These are phyloP conservation scores for Virgularia gustaviana DNA, from an alignment of 92 coral and sea anemone species.

Conservation along the genomic window DNA sequence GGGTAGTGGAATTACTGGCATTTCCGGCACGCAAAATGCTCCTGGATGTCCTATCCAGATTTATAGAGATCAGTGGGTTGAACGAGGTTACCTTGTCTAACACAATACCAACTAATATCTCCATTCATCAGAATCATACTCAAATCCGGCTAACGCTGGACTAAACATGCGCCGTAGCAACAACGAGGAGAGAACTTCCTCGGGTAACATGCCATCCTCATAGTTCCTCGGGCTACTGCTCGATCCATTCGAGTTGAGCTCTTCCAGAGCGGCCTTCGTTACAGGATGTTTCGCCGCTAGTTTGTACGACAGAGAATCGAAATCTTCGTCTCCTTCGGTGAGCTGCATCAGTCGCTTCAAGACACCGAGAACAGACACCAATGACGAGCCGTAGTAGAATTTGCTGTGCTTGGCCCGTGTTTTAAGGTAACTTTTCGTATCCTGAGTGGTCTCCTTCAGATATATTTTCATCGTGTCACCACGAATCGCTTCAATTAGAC, in stretches of 20 bases:
- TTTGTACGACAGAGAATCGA: conserved; percentile 14
- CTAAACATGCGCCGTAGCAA: conserved; percentile 33
- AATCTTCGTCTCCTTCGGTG: conserved; percentile 22
- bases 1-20: no score
- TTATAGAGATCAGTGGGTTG: neutral
- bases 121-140: conserved; percentile 16
- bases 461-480: conserved; percentile 9
- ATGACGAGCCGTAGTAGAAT: conserved; percentile 11
- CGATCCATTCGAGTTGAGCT: neutral
- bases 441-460: conserved; percentile 8
- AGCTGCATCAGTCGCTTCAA: conserved; percentile 24
- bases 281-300: conserved; percentile 13
- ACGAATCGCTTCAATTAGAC: conserved; percentile 10
- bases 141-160: conserved; percentile 24
- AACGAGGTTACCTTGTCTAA: neutral
- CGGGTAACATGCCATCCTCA: neutral
- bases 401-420: neutral
- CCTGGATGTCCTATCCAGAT: neutral
- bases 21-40: neutral
- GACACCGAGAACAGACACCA: neutral
- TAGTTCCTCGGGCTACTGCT: neutral
- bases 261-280: conserved; percentile 6
- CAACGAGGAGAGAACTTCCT: conserved; percentile 17
- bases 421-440: neutral
- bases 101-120: neutral